Conservation (phyloP, 2,888 invertebrate species). For the Phyllotreta cruciferae region DNA sequence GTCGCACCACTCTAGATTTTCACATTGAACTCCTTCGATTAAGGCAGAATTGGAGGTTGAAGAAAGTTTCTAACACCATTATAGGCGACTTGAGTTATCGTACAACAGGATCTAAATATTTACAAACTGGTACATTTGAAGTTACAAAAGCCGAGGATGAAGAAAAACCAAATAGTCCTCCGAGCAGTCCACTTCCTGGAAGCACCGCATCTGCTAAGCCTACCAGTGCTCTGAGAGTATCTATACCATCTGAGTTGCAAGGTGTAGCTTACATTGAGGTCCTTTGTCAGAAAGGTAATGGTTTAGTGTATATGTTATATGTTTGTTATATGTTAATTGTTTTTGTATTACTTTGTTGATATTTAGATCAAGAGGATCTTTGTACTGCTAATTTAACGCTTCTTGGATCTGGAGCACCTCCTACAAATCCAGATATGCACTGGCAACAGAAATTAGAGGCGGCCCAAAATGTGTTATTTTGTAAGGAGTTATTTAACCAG, state of each 20-base stretch:
- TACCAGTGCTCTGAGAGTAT: slow-evolving; percentile 84
- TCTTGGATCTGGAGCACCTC: slow-evolving; percentile 76
- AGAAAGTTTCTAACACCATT: slow-evolving; percentile 93
- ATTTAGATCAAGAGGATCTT: slow-evolving; percentile 86
- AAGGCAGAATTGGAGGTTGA: slow-evolving; percentile 94
- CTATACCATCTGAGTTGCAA: slow-evolving; percentile 92
- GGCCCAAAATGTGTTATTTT: slow-evolving; percentile 96
- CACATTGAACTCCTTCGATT: slow-evolving; percentile 89
- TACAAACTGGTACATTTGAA: slow-evolving; percentile 75
- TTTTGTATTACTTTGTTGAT: slow-evolving; percentile 9
- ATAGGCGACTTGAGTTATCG: slow-evolving; percentile 95
- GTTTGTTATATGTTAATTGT: slow-evolving; percentile 4
- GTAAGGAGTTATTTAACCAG: slow-evolving; percentile 94
- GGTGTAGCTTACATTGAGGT: slow-evolving; percentile 97
- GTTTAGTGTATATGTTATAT: neutral
- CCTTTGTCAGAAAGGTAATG: slow-evolving; percentile 84
- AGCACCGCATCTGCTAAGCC: slow-evolving; percentile 64
- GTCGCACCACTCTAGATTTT: slow-evolving; percentile 85
- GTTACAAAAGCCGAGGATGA: slow-evolving; percentile 93
- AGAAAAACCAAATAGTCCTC: slow-evolving; percentile 61
- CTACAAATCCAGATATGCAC: slow-evolving; percentile 77
- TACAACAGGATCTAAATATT: slow-evolving; percentile 93
- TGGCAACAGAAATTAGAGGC: slow-evolving; percentile 98
- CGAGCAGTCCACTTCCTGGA: slow-evolving; percentile 58
- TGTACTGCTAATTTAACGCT: slow-evolving; percentile 84